phyloP scores from a whole-genome alignment of 2,113 vertebrate species.

The Terrapene triunguis region DNA sequence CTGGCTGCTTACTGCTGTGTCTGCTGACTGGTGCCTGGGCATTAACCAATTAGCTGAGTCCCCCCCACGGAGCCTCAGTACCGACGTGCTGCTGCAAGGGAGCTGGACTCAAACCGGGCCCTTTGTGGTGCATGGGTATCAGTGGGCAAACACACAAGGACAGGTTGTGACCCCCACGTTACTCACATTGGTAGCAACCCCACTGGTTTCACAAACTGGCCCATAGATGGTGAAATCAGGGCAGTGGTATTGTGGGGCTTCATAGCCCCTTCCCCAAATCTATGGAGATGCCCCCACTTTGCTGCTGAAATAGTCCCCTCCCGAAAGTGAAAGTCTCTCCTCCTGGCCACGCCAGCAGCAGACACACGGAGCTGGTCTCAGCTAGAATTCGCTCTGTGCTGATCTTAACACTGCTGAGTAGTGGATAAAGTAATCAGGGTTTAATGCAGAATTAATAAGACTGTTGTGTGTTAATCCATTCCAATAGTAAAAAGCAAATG shows the following conservation, averaged over 20 bases:
- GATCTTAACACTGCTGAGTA: neutral
- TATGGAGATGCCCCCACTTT: neutral
- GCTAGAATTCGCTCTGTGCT: conserved; percentile 22
- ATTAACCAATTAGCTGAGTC: neutral
- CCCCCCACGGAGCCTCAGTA: neutral
- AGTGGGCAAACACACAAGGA: fast-evolving
- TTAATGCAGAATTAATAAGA: conserved; percentile 29
- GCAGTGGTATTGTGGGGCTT: fast-evolving
- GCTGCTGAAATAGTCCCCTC: fast-evolving
- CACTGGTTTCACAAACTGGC: neutral
- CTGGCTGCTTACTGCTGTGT: neutral
- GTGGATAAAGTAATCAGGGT: neutral
- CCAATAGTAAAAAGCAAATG: neutral
- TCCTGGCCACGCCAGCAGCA: neutral
- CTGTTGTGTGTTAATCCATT: neutral
- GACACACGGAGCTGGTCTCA: neutral
- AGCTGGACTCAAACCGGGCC: fast-evolving
- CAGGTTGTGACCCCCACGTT: fast-evolving
- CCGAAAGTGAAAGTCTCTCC: neutral
- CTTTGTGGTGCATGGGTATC: neutral
- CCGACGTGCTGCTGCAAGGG: neutral
- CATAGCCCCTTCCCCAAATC: fast-evolving
- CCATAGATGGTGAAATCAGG: neutral
- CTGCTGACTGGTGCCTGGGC: neutral
- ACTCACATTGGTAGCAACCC: neutral